These are phyloP conservation scores for Micropoecilia bifurca DNA, from an alignment of 2,797 vertebrate species.

Conservation along the genomic window DNA sequence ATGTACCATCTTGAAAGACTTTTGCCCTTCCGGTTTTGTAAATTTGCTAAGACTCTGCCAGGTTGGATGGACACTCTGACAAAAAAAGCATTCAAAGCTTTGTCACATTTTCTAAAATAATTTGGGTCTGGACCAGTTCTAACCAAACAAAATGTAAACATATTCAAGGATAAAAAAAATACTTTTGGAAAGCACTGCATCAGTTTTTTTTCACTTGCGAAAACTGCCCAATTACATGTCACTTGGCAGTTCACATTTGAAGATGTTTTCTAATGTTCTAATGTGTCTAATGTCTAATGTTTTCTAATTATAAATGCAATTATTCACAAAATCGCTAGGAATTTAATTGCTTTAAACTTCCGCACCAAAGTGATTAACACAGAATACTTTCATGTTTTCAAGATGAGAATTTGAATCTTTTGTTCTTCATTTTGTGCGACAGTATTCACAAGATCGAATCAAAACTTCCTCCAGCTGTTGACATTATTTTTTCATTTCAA, in stretches of 20 bases:
- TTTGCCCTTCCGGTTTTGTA: not conserved
- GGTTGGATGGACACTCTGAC: not conserved
- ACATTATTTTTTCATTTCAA: conserved; percentile 8
- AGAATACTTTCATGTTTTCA: not conserved
- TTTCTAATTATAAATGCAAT: not conserved
- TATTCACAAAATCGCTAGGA: not conserved
- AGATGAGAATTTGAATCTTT: not conserved
- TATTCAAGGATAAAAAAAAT: not conserved
- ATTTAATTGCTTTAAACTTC: conserved; percentile 2
- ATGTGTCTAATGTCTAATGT: too few relatives aligned
- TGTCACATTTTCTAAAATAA: not conserved
- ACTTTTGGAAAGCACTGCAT: not conserved
- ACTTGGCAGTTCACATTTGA: not conserved
- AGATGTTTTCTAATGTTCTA: not conserved
- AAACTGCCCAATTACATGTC: not conserved
- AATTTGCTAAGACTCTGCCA: not conserved
- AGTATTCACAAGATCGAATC: not conserved
- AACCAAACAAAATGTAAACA: not conserved
- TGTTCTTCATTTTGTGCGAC: not conserved
- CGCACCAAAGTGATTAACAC: not conserved
- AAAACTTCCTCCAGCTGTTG: conserved; percentile 5
- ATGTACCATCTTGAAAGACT: not conserved
- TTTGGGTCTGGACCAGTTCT: not conserved
- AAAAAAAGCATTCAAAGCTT: not conserved
- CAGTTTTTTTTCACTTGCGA: not conserved